Evolutionary conservation across 2,113 vertebrate species (phyloP).

Genomic region (Pagrus major): DNA sequence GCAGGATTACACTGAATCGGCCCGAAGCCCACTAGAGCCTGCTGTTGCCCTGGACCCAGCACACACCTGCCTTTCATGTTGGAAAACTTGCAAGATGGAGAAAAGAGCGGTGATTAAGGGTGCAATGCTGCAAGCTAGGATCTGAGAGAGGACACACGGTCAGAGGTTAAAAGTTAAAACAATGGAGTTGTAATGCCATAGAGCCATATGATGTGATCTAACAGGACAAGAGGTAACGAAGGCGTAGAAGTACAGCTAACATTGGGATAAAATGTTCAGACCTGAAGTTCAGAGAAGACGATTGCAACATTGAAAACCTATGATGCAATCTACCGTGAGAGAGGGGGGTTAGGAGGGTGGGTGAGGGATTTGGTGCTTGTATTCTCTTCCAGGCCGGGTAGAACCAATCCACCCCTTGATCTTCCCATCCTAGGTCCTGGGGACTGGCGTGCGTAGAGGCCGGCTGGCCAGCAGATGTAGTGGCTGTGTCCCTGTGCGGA

Average conservation of each 20-base stretch:
- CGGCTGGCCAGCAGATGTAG: constrained; percentile 80
- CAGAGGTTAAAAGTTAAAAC: constrained; percentile 10
- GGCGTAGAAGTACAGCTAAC: not conserved
- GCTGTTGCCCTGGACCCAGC: constrained; percentile 23
- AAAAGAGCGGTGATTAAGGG: constrained; percentile 31
- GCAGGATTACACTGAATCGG: constrained; percentile 61
- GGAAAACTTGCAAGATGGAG: constrained; percentile 15
- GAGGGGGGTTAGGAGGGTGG: constrained; percentile 39
- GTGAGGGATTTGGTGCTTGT: constrained; percentile 57
- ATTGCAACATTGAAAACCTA: constrained; percentile 28
- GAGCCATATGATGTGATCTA: constrained; percentile 8
- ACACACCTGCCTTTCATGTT: constrained; percentile 59
- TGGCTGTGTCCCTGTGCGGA: constrained; percentile 73
- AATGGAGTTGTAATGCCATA: not conserved
- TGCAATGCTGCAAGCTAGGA: constrained; percentile 4
- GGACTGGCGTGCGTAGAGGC: constrained; percentile 63
- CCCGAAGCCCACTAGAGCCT: constrained; percentile 28
- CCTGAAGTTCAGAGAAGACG: constrained; percentile 14
- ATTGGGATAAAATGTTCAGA: not conserved
- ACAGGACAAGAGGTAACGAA: not conserved
- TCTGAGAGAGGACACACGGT: constrained; percentile 28
- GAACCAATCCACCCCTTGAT: constrained; percentile 44
- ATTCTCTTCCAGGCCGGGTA: constrained; percentile 42
- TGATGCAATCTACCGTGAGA: constrained; percentile 67
- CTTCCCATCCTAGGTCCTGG: constrained; percentile 52